Evolutionary conservation across 1,140 invertebrate species (phyloP), one percentile per base, ranked within the genome.

Genomic region (Coptotermes formosanus): DNA sequence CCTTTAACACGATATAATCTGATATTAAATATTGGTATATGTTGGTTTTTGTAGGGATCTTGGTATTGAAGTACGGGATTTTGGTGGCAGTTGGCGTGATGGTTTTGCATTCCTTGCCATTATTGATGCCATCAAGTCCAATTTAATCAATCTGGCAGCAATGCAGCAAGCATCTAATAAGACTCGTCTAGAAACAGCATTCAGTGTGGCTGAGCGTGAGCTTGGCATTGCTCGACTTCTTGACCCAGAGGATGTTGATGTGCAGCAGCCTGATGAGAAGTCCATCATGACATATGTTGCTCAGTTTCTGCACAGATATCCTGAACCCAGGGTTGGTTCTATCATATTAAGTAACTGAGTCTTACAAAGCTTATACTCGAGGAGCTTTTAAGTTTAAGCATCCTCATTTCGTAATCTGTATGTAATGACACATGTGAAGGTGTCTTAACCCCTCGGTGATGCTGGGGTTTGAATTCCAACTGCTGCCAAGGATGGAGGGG

Each of bases 251-350:
- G 99, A 99, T 92, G 97, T 99, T 45, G 98, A 99, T 92, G 98
- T 99, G 23, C 95, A 97, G 25, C 96, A 97, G 89, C 99, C 99
- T 16, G 99, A 99, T 91, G 98, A 99, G 90, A 97, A 98, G 91
- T 99, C 98, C 55, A 97, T 99, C 88, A 99, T 99, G 98, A 99
- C 99, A 48, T 99, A 99, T 91, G 98, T 99, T 81, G 98, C 99
- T 64, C 98, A 99, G 92, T 99, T 99, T 91, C 92, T 99, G 87
- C 97, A 99, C 90, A 98, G 98, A 92, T 99, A 98, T 91, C 96
- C 96, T 32, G 96, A 97, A 91, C 95, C 96, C 59, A 86, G n/a
- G 88, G 89, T 87, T 88, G 89, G 85, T 48, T 43, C 59, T n/a
- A 12, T 7, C 21, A 8, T 55, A 82, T 55, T 55, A 21, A 84